Conservation (phyloP, 2,113 vertebrate genomes). For the Antennarius striatus region DNA sequence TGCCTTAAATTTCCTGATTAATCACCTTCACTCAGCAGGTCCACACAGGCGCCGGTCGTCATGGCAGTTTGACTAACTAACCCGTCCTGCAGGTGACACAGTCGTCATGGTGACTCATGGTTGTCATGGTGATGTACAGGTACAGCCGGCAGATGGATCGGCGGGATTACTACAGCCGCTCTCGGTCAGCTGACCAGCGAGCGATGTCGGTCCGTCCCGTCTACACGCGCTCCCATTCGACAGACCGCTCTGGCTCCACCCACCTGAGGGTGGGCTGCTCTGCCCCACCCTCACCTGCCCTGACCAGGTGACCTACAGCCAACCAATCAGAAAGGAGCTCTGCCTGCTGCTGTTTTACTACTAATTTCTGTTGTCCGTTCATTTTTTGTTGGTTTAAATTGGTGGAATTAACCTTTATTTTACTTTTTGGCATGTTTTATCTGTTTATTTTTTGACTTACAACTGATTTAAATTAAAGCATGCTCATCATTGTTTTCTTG, state of each 20-base stretch:
- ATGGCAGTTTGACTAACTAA: not conserved
- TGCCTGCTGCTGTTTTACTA: not conserved
- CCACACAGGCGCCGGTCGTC: not conserved
- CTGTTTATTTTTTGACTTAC: not conserved
- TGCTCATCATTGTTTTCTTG: not conserved
- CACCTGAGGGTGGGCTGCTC: slow-evolving; percentile 95
- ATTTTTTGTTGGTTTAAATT: not conserved
- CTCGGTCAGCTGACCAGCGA: slow-evolving; percentile 92
- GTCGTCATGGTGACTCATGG: slow-evolving; percentile 43
- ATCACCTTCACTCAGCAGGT: not conserved
- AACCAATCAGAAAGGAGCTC: slow-evolving; percentile 66
- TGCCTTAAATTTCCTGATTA: slow-evolving; percentile 9
- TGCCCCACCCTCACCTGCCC: slow-evolving; percentile 95
- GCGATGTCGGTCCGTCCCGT: slow-evolving; percentile 86
- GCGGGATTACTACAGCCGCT: slow-evolving; percentile 93
- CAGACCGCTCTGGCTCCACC: slow-evolving; percentile 89
- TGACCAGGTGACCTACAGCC: slow-evolving; percentile 91
- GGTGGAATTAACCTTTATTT: not conserved
- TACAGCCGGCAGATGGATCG: slow-evolving; percentile 90
- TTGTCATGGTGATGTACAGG: slow-evolving; percentile 87
- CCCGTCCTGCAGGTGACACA: slow-evolving; percentile 74
- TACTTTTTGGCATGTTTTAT: not conserved
- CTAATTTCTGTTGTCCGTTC: not conserved
- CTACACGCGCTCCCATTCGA: slow-evolving; percentile 89
- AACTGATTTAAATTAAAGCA: not conserved